Evolutionary conservation across 2,797 vertebrate genomes (phyloP).

Genomic region (Sebastes cheni): DNA sequence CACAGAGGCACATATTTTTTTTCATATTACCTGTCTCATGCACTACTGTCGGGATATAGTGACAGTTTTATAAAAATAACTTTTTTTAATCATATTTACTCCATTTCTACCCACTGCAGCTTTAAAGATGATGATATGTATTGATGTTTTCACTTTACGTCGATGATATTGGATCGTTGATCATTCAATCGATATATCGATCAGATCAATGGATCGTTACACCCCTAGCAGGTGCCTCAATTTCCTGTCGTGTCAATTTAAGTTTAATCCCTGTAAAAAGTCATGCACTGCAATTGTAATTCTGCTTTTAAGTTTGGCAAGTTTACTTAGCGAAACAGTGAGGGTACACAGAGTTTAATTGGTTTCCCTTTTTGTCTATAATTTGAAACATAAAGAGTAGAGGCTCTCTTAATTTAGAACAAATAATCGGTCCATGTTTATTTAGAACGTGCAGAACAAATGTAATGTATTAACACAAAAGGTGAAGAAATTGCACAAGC

Average conservation of each 20-base stretch:
- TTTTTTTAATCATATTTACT: neutral
- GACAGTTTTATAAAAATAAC: neutral
- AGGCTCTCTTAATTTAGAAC: neutral
- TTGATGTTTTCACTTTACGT: no score
- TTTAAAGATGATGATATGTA: no score
- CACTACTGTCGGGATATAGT: neutral
- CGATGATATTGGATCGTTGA: no score
- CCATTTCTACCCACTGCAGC: no score
- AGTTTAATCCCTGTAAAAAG: neutral
- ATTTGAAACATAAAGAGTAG: neutral
- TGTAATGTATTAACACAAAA: neutral
- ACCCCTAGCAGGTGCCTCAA: neutral
- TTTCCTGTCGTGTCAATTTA: conserved; percentile 14
- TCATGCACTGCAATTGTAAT: neutral
- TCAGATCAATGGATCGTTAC: no score
- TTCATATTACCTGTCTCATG: neutral
- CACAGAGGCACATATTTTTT: neutral
- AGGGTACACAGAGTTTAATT: neutral
- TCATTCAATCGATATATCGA: no score
- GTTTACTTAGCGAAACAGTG: neutral
- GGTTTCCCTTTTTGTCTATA: neutral
- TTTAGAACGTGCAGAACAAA: neutral
- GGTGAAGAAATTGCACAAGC: neutral
- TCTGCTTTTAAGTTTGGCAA: neutral
- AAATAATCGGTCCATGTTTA: neutral